Base-by-base conservation (phyloP, 2,888 invertebrate genomes). In the Drosophila peninsularis region DNA sequence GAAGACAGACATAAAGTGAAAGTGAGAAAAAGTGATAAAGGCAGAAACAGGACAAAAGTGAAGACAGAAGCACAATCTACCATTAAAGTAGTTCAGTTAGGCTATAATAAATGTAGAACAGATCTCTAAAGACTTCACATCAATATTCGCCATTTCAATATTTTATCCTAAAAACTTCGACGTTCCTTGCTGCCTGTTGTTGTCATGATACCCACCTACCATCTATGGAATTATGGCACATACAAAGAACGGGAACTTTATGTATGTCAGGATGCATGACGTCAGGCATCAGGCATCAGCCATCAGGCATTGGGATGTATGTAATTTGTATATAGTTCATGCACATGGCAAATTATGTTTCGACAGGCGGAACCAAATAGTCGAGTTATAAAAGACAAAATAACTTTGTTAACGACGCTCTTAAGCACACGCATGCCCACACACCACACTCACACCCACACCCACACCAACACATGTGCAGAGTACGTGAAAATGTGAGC, bases 321-420 rank as follows among this genome's bases (percentile, higher is more conserved):
- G 71, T 73, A 75, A 74, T 77, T 75, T 80, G 72, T 68, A 71
- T 68, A 82, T 54, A 54, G 19, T 41, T 54, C 41, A 9, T 58
- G 70, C 81, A 83, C 86, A 83, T 83, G 83, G 86, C 86, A 60
- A 83, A 86, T 83, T 83, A 83, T 86, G 86, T 83, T 85, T 68
- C 52, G 73, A 86, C 83, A 83, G 68, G 50, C 55, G 57, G 62
- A 69, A 80, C 73, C 70, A 62, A 85, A 80, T 80, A 76, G 68
- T 75, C 70, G 24, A 58, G 78, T 70, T 75, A 86, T 88, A 86
- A 88, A 86, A 85, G 86, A 86, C 86, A 86, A 86, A 86, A 86
- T 86, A 88, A 86, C 88, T 88, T 86, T 86, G 86, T 88, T 88
- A 86, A 86, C 88, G 88, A 86, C 78, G 83, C 81, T 75, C 82